Evolutionary conservation across 2,888 invertebrate genomes (phyloP).

Genomic region (Thereva unica): DNA sequence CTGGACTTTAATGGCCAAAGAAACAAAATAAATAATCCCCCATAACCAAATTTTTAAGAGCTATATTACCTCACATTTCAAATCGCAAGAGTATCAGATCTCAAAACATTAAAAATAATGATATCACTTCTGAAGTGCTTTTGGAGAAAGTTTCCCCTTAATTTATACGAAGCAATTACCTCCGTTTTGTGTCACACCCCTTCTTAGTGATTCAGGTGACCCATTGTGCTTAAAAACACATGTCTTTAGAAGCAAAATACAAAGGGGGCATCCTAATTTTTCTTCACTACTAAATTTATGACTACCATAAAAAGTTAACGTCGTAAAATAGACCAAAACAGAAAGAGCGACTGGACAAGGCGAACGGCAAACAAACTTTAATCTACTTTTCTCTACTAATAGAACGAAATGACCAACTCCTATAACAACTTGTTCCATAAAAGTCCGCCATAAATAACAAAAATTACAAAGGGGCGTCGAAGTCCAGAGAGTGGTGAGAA

Average conservation of each 20-base stretch:
- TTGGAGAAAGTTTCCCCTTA: too few relatives aligned
- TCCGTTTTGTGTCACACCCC: too few relatives aligned
- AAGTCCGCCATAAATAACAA: conserved; percentile 40
- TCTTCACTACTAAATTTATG: conserved; percentile 29
- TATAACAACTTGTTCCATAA: conserved; percentile 39
- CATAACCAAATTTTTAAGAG: too few relatives aligned
- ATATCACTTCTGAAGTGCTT: too few relatives aligned
- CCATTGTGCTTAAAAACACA: conserved; percentile 4
- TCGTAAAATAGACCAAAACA: conserved; percentile 32
- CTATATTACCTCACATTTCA: too few relatives aligned
- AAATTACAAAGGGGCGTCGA: conserved; percentile 39
- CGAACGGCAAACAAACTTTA: conserved; percentile 28
- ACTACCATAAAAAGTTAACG: conserved; percentile 34
- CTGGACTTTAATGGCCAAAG: too few relatives aligned
- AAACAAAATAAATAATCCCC: too few relatives aligned
- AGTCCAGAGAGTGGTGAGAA: conserved; percentile 1
- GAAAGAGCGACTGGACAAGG: neutral
- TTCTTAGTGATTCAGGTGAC: conserved; percentile 2
- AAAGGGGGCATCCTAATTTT: conserved; percentile 32
- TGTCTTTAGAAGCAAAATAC: neutral
- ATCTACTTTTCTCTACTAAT: conserved; percentile 38
- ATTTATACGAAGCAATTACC: too few relatives aligned
- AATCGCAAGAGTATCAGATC: too few relatives aligned
- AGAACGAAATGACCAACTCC: conserved; percentile 39
- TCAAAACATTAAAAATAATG: too few relatives aligned